A percentile compares a stretch with the other conserved stretches of the same genome.
phyloP scores from a whole-genome alignment of 2,797 vertebrate genomes.

The Gallinago nigripennis region DNA sequence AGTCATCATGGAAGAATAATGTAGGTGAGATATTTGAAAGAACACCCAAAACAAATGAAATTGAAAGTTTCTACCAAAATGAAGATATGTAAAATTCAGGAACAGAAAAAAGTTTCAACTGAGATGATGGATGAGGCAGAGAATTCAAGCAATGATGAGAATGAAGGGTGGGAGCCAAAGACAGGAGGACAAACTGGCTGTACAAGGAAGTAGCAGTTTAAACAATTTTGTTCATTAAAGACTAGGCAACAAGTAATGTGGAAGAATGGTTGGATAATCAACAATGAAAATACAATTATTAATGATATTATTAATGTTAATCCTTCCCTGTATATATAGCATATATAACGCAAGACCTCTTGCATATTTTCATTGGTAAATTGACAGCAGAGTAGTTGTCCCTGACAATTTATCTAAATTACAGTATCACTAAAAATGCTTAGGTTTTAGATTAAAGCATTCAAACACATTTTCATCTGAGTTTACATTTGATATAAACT shows the following conservation, averaged over 20 bases:
- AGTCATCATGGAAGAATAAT: background rate
- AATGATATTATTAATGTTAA: background rate
- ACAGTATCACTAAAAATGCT: background rate
- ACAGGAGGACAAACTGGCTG: background rate
- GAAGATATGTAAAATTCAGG: background rate
- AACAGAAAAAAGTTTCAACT: background rate
- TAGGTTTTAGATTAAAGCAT: background rate
- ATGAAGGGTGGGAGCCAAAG: background rate
- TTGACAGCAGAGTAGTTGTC: background rate
- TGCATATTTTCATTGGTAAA: background rate
- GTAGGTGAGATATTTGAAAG: background rate
- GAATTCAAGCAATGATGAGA: background rate
- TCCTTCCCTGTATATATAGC: background rate
- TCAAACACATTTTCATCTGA: background rate
- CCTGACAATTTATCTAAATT: background rate
- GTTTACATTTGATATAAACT: background rate
- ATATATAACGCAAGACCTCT: background rate
- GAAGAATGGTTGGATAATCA: background rate
- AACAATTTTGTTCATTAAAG: background rate
- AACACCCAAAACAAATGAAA: background rate
- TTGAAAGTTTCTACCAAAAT: background rate
- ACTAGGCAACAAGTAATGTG: background rate
- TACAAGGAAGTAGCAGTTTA: background rate
- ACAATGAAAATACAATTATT: background rate
- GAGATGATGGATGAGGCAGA: background rate